Evolutionary conservation across 2,888 invertebrate species (phyloP).

Genomic region (Tridacna gigas): DNA sequence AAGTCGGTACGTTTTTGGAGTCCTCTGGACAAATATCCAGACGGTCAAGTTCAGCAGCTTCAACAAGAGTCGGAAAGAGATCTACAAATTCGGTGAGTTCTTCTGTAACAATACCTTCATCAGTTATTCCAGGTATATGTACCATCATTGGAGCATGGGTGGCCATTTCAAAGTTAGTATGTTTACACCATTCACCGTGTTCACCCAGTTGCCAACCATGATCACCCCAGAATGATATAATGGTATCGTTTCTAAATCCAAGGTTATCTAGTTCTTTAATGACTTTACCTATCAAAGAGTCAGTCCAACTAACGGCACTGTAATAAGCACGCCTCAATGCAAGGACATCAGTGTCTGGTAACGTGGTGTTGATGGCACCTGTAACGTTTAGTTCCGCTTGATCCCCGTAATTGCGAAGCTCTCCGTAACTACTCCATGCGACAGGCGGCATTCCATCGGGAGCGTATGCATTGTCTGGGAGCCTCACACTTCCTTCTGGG

Average conservation of each 20-base stretch:
- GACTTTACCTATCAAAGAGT: slow-evolving; percentile 63
- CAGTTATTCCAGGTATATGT: slow-evolving; percentile 72
- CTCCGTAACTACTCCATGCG: slow-evolving; percentile 71
- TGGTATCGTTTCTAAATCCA: slow-evolving; percentile 65
- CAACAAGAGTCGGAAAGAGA: slow-evolving; percentile 73
- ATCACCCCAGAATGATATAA: slow-evolving; percentile 71
- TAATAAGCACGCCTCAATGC: slow-evolving; percentile 69
- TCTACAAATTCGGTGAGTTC: slow-evolving; percentile 73
- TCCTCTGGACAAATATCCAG: slow-evolving; percentile 64
- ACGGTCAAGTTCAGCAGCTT: slow-evolving; percentile 67
- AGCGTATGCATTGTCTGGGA: slow-evolving; percentile 70
- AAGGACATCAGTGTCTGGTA: slow-evolving; percentile 63
- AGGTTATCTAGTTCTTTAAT: slow-evolving; percentile 55
- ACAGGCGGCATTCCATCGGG: slow-evolving; percentile 69
- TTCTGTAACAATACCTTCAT: slow-evolving; percentile 65
- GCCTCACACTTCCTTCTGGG: slow-evolving; percentile 49
- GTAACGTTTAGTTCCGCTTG: slow-evolving; percentile 58
- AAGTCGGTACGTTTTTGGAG: slow-evolving; percentile 55
- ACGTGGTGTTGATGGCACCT: slow-evolving; percentile 70
- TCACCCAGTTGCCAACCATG: slow-evolving; percentile 77
- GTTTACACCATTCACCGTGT: slow-evolving; percentile 74
- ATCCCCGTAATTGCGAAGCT: slow-evolving; percentile 67
- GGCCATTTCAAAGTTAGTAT: slow-evolving; percentile 74
- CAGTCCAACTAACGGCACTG: slow-evolving; percentile 66
- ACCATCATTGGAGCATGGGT: slow-evolving; percentile 74